These are phyloP conservation scores for Discoglossus pictus DNA, from an alignment of 2,797 vertebrate genomes.

Conservation along the genomic window DNA sequence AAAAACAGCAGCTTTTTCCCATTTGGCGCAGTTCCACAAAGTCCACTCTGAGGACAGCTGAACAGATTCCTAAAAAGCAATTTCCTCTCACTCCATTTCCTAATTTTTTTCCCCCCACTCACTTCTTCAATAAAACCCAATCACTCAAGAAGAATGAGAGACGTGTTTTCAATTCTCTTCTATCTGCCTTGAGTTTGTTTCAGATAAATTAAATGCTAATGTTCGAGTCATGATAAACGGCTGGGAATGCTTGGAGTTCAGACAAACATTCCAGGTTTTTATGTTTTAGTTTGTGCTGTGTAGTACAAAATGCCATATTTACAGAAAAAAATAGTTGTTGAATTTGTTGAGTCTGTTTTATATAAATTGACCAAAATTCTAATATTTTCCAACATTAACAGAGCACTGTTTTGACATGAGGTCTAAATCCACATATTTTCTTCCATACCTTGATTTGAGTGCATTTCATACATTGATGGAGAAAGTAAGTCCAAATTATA, in stretches of 20 bases:
- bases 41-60: conserved; percentile 17
- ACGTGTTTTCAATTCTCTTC: conserved; percentile 27
- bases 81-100: conserved; percentile 17
- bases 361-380: too few relatives aligned
- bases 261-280: background rate
- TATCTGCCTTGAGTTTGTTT: background rate
- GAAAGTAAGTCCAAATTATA: too few relatives aligned
- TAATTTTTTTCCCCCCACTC: conserved; percentile 4
- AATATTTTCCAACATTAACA: too few relatives aligned
- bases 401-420: too few relatives aligned
- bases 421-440: too few relatives aligned
- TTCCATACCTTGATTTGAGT: too few relatives aligned
- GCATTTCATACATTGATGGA: too few relatives aligned
- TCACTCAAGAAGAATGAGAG: conserved; percentile 22
- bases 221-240: conserved; percentile 19
- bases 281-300: background rate
- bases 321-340: too few relatives aligned
- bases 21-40: background rate
- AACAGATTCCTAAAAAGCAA: conserved; percentile 24
- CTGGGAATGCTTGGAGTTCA: conserved; percentile 1
- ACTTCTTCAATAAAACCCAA: conserved; percentile 34
- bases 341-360: too few relatives aligned
- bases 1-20: background rate
- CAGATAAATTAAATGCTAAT: conserved; percentile 26
- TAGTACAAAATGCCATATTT: too few relatives aligned